These are phyloP conservation scores for Ptychadena robeensis DNA, from an alignment of 2,797 vertebrate genomes.

Conservation along the genomic window DNA sequence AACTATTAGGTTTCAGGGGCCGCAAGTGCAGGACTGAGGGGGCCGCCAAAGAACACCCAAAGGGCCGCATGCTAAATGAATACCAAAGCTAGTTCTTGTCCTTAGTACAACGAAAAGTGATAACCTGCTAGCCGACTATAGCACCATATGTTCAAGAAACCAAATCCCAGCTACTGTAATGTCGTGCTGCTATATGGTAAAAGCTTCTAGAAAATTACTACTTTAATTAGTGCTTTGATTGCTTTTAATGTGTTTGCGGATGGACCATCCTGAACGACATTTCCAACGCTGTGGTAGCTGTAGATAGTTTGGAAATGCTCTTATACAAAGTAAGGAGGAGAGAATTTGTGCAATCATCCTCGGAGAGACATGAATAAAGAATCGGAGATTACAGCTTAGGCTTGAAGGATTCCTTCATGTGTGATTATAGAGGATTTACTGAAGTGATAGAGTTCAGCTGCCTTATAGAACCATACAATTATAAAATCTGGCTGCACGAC, in stretches of 20 bases:
- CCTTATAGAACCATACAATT: conserved; percentile 15
- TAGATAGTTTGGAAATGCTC: conserved; percentile 13
- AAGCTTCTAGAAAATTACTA: background rate
- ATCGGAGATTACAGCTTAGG: conserved; percentile 56
- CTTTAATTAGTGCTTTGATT: background rate
- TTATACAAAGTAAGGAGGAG: conserved; percentile 28
- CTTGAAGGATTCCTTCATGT: conserved; percentile 58
- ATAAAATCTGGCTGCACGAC: background rate
- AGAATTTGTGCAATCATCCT: conserved; percentile 42
- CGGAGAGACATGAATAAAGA: conserved; percentile 47
- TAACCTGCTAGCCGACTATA: no score
- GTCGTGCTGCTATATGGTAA: no score
- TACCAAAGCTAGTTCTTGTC: no score
- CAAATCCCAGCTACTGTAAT: no score
- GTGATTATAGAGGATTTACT: conserved; percentile 60
- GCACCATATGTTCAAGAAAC: no score
- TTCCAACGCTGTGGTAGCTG: background rate
- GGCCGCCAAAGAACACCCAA: no score
- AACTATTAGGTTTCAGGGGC: no score
- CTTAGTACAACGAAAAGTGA: no score
- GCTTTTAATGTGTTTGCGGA: background rate
- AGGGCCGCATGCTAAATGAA: no score
- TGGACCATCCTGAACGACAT: background rate
- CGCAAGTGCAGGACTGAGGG: no score
- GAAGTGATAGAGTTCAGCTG: conserved; percentile 48